Conservation (phyloP, 2,888 invertebrate species). For the Herminia tarsipennalis region DNA sequence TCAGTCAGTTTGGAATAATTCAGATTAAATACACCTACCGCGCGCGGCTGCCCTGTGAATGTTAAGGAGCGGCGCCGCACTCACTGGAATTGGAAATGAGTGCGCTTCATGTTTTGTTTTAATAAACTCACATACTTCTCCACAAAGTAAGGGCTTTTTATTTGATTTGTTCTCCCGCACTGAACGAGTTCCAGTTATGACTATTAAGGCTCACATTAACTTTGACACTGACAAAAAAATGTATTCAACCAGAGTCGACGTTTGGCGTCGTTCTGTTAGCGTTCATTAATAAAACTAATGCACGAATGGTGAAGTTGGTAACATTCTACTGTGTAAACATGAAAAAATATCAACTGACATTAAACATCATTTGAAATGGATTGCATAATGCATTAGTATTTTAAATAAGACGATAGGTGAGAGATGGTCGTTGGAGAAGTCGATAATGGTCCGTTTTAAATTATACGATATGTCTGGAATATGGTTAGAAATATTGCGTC, state of each 20-base stretch:
- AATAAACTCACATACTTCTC: constrained; percentile 77
- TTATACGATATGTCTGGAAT: constrained; percentile 61
- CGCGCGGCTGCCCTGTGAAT: constrained; percentile 69
- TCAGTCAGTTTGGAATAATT: constrained; percentile 79
- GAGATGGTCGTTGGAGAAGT: constrained; percentile 5
- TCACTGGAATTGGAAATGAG: constrained; percentile 77
- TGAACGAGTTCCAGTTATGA: constrained; percentile 39
- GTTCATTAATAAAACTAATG: constrained; percentile 22
- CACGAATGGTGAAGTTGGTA: constrained; percentile 3
- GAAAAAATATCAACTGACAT: constrained; percentile 19
- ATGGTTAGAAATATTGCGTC: constrained; percentile 77
- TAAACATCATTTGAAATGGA: constrained; percentile 5
- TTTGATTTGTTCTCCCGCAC: constrained; percentile 59
- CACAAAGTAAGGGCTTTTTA: constrained; percentile 73
- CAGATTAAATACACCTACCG: constrained; percentile 82
- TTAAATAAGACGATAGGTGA: constrained; percentile 9
- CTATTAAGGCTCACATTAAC: constrained; percentile 35
- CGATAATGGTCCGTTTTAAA: constrained; percentile 44
- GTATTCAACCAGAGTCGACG: constrained; percentile 13
- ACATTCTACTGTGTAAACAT: constrained; percentile 4
- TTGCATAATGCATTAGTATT: constrained; percentile 7
- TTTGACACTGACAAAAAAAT: constrained; percentile 29
- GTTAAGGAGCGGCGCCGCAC: constrained; percentile 66
- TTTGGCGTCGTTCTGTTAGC: constrained; percentile 9
- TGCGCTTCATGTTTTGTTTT: constrained; percentile 74